Evolutionary conservation across 2,113 vertebrate genomes (phyloP).

Genomic region (Cavia porcellus): DNA sequence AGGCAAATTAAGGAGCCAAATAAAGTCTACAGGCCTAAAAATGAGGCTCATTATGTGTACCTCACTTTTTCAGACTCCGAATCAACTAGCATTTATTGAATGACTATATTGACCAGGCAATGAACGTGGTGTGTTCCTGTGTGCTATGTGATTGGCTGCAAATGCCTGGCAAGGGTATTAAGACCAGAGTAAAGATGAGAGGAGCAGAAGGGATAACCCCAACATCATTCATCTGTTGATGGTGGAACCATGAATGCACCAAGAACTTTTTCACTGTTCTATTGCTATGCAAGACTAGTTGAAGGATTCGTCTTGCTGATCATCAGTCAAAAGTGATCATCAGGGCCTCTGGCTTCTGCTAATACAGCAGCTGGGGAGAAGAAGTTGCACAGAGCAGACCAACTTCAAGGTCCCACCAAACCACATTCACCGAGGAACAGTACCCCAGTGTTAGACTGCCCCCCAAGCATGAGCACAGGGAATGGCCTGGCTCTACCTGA

Average conservation of each 20-base stretch:
- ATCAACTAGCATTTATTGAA: constrained; percentile 81
- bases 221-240: not conserved
- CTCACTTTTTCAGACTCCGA: constrained; percentile 66
- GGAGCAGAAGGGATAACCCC: not conserved
- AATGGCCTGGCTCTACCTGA: not conserved
- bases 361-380: not conserved
- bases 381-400: not conserved
- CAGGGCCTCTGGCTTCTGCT: not conserved
- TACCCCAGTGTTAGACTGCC: not conserved
- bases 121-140: constrained; percentile 43
- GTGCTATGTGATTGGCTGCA: not conserved
- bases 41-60: constrained; percentile 52
- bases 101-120: constrained; percentile 65
- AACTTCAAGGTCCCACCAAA: not conserved
- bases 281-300: not conserved
- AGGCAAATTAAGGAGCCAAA: constrained; percentile 79
- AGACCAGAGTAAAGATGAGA: not conserved
- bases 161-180: not conserved
- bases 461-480: not conserved
- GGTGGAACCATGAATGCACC: not conserved
- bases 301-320: not conserved
- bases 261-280: not conserved
- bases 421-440: not conserved
- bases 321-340: not conserved
- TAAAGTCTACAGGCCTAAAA: constrained; percentile 72